Evolutionary conservation across 1,140 invertebrate genomes (phyloP), one percentile per base, ranked within the genome.

Genomic region (Drosophila nannoptera): DNA sequence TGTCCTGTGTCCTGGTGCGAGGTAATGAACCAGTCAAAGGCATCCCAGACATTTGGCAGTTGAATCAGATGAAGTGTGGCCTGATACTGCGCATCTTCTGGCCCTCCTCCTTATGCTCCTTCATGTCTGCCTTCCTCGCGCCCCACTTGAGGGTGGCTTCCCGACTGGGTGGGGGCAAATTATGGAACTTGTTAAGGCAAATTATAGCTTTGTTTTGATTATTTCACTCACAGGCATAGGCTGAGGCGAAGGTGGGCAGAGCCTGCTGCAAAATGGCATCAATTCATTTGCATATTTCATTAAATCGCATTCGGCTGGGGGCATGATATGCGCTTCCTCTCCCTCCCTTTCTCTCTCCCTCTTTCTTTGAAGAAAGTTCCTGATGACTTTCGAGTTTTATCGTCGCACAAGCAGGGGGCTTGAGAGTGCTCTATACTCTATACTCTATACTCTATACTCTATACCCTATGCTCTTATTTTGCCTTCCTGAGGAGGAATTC

Each of bases 121-220:
- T 22, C 3, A 22, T 22, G 22, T 22, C 22, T 50, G 31, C 14
- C n/a, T 43, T 12, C 40, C 12, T 53, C 12, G 7, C 46, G 40
- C 32, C 29, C 14, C 61, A 53, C 55, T 40, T 33, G 46, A 59
- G 42, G 69, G 76, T 69, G 73, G 76, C 76, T 74, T 77, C 74
- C 66, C 70, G 74, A 73, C 66, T 73, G 53, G 16, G 56, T 22
- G 53, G 36, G 48, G 71, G 42, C 63, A 56, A 77, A 76, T 80
- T 80, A 76, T 81, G 77, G 75, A 83, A 75, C 75, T 63, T 83
- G 80, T 84, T 83, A 84, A 84, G 76, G 68, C 76, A 83, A 83
- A 83, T 83, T 83, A 84, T 84, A 80, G 80, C 80, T 77, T 83
- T 78, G 80, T 80, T 84, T 78, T 84, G 76, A 80, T 83, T 76